A percentile compares a stretch with the other conserved stretches of the same genome.
Conservation (phyloP, 2,113 vertebrate species). For the Smithornis capensis region DNA sequence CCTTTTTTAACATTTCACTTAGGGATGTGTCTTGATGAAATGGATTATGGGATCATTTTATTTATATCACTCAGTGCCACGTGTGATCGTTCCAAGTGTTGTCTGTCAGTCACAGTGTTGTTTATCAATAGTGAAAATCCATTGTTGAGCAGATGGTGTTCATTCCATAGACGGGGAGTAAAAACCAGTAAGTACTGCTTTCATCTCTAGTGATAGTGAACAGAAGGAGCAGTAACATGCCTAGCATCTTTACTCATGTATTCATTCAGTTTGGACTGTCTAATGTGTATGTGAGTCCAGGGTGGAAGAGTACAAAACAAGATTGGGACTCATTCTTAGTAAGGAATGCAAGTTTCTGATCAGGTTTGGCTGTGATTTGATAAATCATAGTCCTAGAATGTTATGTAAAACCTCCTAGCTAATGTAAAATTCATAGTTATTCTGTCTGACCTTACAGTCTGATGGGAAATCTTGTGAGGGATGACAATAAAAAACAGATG, state of each 20-base stretch:
- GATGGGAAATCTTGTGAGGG: neutral
- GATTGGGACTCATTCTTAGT: neutral
- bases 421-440: constrained; percentile 29
- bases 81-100: neutral
- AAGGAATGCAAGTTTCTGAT: neutral
- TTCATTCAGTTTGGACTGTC: neutral
- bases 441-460: neutral
- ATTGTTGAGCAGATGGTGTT: neutral
- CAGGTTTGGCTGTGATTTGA: neutral
- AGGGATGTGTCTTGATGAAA: neutral
- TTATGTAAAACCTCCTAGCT: no score
- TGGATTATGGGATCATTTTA: neutral
- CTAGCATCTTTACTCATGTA: neutral
- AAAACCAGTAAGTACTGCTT: neutral
- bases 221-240: neutral
- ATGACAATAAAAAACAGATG: neutral
- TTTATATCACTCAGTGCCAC: neutral
- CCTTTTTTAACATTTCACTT: neutral
- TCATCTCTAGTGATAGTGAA: neutral
- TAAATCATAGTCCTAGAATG: neutral
- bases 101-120: neutral
- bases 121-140: neutral
- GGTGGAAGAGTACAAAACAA: neutral
- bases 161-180: neutral
- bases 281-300: neutral